Base-by-base conservation (phyloP, 2,797 vertebrate species). In the Sandelia bainsii region DNA sequence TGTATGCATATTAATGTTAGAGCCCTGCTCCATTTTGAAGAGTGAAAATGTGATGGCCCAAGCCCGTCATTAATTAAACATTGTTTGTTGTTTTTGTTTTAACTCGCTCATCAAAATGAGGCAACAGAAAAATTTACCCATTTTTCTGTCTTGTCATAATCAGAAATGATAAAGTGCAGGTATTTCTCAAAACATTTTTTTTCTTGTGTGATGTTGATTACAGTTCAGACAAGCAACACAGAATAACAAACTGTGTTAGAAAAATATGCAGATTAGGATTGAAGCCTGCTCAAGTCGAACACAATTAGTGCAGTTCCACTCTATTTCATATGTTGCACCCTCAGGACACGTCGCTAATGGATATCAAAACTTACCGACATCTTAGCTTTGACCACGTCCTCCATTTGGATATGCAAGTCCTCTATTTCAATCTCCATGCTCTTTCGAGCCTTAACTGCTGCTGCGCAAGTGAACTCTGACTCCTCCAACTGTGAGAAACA, bases 401-500 rank as follows among this genome's bases (percentile, higher is more conserved):
- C 98, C 4, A 99, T 98, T 93, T 99, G 98, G 75, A 98, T 92
- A 73, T 99, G 98, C 69, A 99, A 89, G 92, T 99, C 97, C 87
- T 99, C 97, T 0, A 99, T 97, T 93, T 99, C 98, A 63, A 97
- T 91, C 88, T 99, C 98, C 96, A 99, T 98, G 48, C 96, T 93
- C 90, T 99, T 99, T 19, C 98, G 96, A 14, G 96, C 95, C 87
- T 99, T 99, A 42, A 99, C 97, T 0, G 98, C 96, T 0, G 96
- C 94, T 0, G 96, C 95, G 0, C 95, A 97, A 14, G 97, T 97
- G 90, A 99, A 99, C 92, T 98, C 97, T 0, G 98, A 99, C 92
- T 99, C 98, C 86, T 99, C 98, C 91, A 99, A 93, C 98, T 99
- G 92, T 37, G 37, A 72, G 75, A 59, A 87, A 71, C 81, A 1